Conservation (phyloP, 2,888 invertebrate genomes). For the Luperina nickerlii region DNA sequence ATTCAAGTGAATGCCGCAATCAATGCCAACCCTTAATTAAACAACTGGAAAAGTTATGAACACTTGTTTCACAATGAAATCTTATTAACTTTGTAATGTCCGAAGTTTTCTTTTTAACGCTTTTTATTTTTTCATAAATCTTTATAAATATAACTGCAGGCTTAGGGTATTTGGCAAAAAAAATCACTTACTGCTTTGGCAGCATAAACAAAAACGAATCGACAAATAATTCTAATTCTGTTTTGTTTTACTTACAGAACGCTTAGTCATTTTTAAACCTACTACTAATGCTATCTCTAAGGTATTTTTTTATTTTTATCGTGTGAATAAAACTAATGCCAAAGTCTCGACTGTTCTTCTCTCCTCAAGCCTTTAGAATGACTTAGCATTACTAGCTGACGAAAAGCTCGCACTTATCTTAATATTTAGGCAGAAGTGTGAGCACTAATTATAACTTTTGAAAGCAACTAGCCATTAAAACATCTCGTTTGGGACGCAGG, state of each 20-base stretch:
- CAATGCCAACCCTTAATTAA: conserved; percentile 72
- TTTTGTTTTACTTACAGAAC: neutral
- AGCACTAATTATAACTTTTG: conserved; percentile 38
- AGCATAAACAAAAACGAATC: neutral
- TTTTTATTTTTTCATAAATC: conserved; percentile 6
- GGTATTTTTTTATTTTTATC: too few relatives aligned
- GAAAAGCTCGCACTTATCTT: conserved; percentile 13
- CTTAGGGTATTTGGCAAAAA: neutral
- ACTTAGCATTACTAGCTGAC: neutral
- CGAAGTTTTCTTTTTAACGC: conserved; percentile 24
- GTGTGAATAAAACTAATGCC: conserved; percentile 2
- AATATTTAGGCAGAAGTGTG: conserved; percentile 31
- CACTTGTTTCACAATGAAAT: conserved; percentile 49
- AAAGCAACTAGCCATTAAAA: conserved; percentile 46
- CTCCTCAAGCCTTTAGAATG: neutral
- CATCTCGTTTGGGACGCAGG: conserved; percentile 26
- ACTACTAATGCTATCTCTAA: neutral
- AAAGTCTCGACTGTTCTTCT: neutral
- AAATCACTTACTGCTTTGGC: neutral
- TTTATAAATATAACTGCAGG: neutral
- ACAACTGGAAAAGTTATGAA: conserved; percentile 64
- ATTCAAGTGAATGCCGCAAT: conserved; percentile 69
- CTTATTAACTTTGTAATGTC: conserved; percentile 50
- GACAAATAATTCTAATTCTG: neutral
- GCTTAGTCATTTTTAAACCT: neutral